Evolutionary conservation across 1,140 invertebrate genomes (phyloP).

Genomic region (Grapholita molesta): DNA sequence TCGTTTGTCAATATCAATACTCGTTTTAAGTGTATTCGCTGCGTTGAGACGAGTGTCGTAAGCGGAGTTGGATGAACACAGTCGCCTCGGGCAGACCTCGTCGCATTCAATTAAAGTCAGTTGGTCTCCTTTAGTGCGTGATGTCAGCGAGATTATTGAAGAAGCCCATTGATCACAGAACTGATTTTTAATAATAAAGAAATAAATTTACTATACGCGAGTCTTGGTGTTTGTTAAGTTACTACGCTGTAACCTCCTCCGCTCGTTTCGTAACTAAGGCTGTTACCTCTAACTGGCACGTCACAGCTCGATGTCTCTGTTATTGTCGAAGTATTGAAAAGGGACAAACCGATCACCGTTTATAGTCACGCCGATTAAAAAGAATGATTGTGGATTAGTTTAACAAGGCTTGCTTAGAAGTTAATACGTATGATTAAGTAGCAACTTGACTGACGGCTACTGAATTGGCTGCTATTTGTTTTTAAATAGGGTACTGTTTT

Average conservation of each 20-base stretch:
- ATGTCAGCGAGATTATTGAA: slow-evolving; percentile 65
- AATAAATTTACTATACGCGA: background rate
- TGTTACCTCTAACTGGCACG: background rate
- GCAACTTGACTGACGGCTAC: background rate
- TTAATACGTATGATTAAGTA: background rate
- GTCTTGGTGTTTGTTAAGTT: background rate
- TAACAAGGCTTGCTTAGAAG: background rate
- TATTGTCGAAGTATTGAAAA: background rate
- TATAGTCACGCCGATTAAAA: slow-evolving; percentile 2
- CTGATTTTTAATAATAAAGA: background rate
- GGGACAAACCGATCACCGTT: slow-evolving; percentile 3
- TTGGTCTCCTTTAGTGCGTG: slow-evolving; percentile 61
- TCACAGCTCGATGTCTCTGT: background rate
- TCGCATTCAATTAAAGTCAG: slow-evolving; percentile 66
- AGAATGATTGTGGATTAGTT: background rate
- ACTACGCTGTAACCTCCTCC: background rate
- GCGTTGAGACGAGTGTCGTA: slow-evolving; percentile 50
- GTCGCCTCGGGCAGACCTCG: slow-evolving; percentile 46
- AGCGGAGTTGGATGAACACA: slow-evolving; percentile 55
- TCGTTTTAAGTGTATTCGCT: slow-evolving; percentile 32
- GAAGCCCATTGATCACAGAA: slow-evolving; percentile 41
- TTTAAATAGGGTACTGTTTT: slow-evolving; percentile 28
- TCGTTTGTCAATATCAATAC: slow-evolving; percentile 37
- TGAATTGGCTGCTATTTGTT: background rate
- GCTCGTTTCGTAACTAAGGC: background rate